A percentile compares a stretch with the other conserved stretches of the same genome.
phyloP scores from a whole-genome alignment of 1,140 invertebrate genomes.

The Drosophila busckii region DNA sequence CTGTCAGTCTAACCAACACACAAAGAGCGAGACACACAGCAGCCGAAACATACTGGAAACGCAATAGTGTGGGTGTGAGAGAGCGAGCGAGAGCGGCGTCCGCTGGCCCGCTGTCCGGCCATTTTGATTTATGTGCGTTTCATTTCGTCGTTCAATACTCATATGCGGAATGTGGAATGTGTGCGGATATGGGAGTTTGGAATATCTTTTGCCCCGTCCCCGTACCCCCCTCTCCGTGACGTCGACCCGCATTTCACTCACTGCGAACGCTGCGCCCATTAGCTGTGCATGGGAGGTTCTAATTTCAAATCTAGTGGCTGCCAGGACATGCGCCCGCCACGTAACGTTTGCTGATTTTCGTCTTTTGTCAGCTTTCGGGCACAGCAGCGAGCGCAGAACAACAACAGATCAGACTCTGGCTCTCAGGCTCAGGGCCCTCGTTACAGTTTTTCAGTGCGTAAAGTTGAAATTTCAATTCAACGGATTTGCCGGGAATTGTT shows the following conservation, averaged over 20 bases:
- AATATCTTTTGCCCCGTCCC: conserved; percentile 62
- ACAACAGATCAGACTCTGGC: no score
- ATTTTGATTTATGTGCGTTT: conserved; percentile 79
- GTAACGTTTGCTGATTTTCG: conserved; percentile 66
- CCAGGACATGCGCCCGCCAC: conserved; percentile 48
- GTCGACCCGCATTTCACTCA: conserved; percentile 6
- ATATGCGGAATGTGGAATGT: conserved; percentile 73
- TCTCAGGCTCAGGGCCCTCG: no score
- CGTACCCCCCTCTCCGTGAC: background rate
- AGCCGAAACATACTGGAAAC: conserved; percentile 29
- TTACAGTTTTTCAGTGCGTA: conserved; percentile 35
- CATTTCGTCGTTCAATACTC: conserved; percentile 79
- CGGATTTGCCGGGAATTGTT: conserved; percentile 69
- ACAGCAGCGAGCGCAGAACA: background rate
- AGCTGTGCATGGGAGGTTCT: conserved; percentile 71
- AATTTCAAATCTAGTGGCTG: conserved; percentile 62
- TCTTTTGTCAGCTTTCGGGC: conserved; percentile 61
- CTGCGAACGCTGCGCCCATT: conserved; percentile 55
- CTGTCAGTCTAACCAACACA: conserved; percentile 66
- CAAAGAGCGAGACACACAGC: conserved; percentile 7
- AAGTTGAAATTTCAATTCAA: conserved; percentile 77
- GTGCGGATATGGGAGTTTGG: conserved; percentile 77
- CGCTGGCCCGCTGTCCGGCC: conserved; percentile 71
- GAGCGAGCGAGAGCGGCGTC: conserved; percentile 36
- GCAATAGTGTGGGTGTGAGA: conserved; percentile 11